Base-by-base conservation (phyloP, 2,113 vertebrate genomes). In the Myiozetetes cayanensis region DNA sequence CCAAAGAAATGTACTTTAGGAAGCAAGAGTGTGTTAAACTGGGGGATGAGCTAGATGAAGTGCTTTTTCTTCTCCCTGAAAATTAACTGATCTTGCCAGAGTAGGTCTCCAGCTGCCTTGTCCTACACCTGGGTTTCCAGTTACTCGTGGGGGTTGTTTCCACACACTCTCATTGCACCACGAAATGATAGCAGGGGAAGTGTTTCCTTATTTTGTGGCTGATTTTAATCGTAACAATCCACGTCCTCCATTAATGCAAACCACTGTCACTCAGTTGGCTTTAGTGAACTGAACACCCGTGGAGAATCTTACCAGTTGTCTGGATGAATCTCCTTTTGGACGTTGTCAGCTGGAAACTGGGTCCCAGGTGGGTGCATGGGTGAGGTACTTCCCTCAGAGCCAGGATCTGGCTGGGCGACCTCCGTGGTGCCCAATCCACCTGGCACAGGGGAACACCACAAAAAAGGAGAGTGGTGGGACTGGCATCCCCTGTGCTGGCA, bases 261-360 rank as follows among this genome's bases (percentile, higher is more conserved):
- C 70, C n/a, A 10, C 24, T n/a, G 37, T 13, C 76, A 23, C 39
- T 72, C 47, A 6, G 6, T 8, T 71, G 27, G 15, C 30, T 84
- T 73, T 47, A 63, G 39, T 56, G 30, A 21, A n/a, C 39, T 72
- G 83, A 61, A 74, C 1, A 3, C 7, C 59, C 2, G 0, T 46
- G 5, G 11, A 59, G 25, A 70, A 77, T 82, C n/a, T 37, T n/a
- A 39, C 2, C 2, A 2, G 17, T 77, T 62, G 19, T 74, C 31
- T 0, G 0, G 37, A 61, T 58, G 59, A 71, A 65, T 46, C 15
- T 44, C 0, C 0, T 19, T 83, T 62, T 0, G 33, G 10, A 6
- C 63, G 53, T 55, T 74, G 52, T 1, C 49, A 75, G 11, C 61
- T 88, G 59, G 21, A 90, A 85, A 28, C 19, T 28, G 23, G 5